phyloP scores from a whole-genome alignment of 2,113 vertebrate species.

The Phoenicopterus ruber region DNA sequence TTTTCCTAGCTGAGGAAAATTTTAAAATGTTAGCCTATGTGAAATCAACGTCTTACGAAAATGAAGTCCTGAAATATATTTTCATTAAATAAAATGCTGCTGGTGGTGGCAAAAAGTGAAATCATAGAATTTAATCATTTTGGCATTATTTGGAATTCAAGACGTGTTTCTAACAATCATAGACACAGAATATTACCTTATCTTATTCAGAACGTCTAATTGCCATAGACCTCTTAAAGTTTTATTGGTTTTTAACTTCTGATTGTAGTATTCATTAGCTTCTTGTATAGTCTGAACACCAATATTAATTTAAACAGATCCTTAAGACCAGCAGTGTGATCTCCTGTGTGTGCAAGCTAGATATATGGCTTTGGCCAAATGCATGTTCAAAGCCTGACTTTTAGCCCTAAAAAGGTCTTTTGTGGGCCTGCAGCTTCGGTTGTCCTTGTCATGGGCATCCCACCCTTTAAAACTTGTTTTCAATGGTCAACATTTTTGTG shows the following conservation, averaged over 20 bases:
- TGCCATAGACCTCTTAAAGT: background rate
- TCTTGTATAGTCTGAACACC: background rate
- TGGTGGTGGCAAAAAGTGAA: background rate
- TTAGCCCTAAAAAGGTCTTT: background rate
- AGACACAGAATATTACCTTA: background rate
- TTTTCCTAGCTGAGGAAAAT: background rate
- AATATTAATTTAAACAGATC: background rate
- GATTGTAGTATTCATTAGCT: background rate
- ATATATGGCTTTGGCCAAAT: background rate
- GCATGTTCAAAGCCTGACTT: constrained; percentile 2
- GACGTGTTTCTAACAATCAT: background rate
- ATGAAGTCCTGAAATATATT: background rate
- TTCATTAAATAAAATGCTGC: background rate
- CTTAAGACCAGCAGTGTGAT: background rate
- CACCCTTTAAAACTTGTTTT: constrained; percentile 52
- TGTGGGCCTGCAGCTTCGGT: background rate
- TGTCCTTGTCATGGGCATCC: constrained; percentile 23
- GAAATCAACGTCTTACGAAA: background rate
- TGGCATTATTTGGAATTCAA: background rate
- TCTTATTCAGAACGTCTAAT: background rate
- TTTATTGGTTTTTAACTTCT: background rate
- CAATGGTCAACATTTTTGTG: constrained; percentile 36
- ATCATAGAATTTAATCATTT: background rate
- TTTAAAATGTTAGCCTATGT: background rate
- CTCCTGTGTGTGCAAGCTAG: background rate